phyloP scores from a whole-genome alignment of 2,888 invertebrate genomes.

The Aphodius granarius region DNA sequence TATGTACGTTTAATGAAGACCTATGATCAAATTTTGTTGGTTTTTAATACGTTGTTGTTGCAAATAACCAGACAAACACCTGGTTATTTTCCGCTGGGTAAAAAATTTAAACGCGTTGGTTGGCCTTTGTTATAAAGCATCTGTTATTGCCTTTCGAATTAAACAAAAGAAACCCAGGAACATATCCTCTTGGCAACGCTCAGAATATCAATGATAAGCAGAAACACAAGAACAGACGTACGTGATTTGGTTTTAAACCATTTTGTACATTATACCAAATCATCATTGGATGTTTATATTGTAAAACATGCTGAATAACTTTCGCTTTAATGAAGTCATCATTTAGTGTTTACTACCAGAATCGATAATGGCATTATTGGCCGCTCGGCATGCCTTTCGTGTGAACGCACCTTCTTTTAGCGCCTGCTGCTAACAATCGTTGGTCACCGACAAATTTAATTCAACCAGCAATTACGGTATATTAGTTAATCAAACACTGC shows the following conservation, averaged over 20 bases:
- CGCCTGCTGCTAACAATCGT: neutral
- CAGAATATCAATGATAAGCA: neutral
- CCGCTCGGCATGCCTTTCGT: neutral
- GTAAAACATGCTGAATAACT: neutral
- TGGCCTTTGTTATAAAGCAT: neutral
- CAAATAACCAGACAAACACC: too few species aligned
- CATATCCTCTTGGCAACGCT: neutral
- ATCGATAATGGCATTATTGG: neutral
- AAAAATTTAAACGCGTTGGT: neutral
- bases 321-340: neutral
- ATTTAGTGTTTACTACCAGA: neutral
- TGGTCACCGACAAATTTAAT: neutral
- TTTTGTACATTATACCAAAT: neutral
- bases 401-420: neutral
- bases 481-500: neutral
- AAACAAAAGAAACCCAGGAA: neutral
- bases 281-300: neutral
- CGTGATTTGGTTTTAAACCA: neutral
- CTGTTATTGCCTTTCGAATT: neutral
- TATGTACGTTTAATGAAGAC: neutral
- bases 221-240: neutral
- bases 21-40: too few species aligned
- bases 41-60: too few species aligned
- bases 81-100: neutral
- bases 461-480: neutral